Evolutionary conservation across 1,140 invertebrate genomes (phyloP).

Genomic region (Heliconius nattereri): DNA sequence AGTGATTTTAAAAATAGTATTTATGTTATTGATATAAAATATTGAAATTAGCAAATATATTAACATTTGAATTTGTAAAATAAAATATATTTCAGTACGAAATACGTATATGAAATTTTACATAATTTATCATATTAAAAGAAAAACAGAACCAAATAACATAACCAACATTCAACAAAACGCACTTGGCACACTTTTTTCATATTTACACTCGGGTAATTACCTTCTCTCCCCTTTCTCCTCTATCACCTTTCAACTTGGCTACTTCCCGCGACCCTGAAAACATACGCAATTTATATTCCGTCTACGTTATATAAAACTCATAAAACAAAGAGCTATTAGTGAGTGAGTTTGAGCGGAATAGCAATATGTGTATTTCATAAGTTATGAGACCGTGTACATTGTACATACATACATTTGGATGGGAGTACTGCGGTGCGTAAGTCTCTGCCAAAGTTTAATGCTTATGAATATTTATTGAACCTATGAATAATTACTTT

Average conservation of each 20-base stretch:
- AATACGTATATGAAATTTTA: too few relatives aligned
- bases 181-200: slow-evolving; percentile 18
- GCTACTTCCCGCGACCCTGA: slow-evolving; percentile 56
- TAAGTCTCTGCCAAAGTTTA: slow-evolving; percentile 35
- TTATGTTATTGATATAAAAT: too few relatives aligned
- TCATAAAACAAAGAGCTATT: slow-evolving; percentile 54
- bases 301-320: slow-evolving; percentile 42
- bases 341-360: slow-evolving; percentile 34
- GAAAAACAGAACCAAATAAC: not conserved
- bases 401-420: not conserved
- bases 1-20: too few relatives aligned
- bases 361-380: slow-evolving; percentile 39
- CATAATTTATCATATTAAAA: not conserved
- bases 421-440: slow-evolving; percentile 24
- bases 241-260: slow-evolving; percentile 60
- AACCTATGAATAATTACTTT: slow-evolving; percentile 45
- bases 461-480: slow-evolving; percentile 35
- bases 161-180: not conserved
- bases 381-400: slow-evolving; percentile 31
- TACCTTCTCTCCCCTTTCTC: slow-evolving; percentile 74
- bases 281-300: slow-evolving; percentile 59
- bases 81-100: too few relatives aligned
- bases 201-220: slow-evolving; percentile 48
- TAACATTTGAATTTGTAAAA: too few relatives aligned
- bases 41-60: too few relatives aligned